Conservation (phyloP, 2,113 vertebrate species). For the Hipposideros armiger region DNA sequence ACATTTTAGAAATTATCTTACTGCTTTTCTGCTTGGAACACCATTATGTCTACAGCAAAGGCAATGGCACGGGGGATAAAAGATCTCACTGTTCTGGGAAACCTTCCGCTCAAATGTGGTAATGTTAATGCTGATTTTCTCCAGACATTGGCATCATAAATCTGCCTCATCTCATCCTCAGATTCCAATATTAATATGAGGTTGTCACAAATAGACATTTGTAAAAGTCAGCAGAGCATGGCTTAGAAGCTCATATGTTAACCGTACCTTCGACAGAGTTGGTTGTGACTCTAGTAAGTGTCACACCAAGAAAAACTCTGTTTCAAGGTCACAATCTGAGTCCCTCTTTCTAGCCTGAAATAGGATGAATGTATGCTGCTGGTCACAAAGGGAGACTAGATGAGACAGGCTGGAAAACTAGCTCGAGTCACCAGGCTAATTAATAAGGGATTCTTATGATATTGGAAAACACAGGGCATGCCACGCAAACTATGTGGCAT, state of each 20-base stretch:
- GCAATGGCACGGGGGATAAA: background rate
- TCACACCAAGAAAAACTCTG: background rate
- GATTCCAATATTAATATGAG: background rate
- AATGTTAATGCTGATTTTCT: slow-evolving; percentile 68
- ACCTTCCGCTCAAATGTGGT: background rate
- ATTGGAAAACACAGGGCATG: background rate
- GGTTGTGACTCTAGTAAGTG: background rate
- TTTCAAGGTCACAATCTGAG: background rate
- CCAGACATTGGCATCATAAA: background rate
- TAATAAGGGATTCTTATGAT: background rate
- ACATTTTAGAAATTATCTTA: background rate
- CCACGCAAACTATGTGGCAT: background rate
- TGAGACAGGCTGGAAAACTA: background rate
- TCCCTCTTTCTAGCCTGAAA: background rate
- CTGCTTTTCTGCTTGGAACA: background rate
- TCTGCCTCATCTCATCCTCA: slow-evolving; percentile 40
- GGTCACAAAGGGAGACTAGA: background rate
- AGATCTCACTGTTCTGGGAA: background rate
- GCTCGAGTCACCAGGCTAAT: background rate
- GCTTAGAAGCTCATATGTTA: background rate
- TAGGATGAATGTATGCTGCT: background rate
- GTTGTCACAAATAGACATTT: slow-evolving; percentile 44
- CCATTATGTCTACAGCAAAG: background rate
- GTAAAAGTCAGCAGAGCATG: slow-evolving; percentile 29
- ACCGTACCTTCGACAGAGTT: background rate